A percentile compares a stretch with the other conserved stretches of the same genome.
Evolutionary conservation across 2,113 vertebrate species (phyloP).

Genomic region (Oceanites oceanicus): DNA sequence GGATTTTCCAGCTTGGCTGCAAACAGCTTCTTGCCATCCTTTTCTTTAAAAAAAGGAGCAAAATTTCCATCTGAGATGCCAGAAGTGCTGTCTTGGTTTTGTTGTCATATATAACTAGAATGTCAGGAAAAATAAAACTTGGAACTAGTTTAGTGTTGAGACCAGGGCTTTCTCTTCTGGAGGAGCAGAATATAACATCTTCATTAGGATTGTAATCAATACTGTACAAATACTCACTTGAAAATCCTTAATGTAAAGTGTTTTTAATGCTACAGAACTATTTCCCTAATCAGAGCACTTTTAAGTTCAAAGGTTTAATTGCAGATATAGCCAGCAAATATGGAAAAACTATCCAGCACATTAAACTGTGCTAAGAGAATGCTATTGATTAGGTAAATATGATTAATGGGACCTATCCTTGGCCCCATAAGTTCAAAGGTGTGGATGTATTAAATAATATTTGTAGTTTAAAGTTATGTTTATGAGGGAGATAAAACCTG

Average conservation of each 20-base stretch:
- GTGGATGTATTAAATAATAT: neutral
- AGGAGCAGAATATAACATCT: neutral
- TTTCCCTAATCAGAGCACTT: neutral
- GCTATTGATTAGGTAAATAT: neutral
- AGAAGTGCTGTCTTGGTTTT: neutral
- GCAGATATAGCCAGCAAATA: neutral
- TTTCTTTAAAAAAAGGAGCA: neutral
- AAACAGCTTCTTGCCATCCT: neutral
- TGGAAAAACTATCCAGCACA: neutral
- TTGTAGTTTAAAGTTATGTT: neutral
- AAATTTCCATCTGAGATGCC: slow-evolving; percentile 30
- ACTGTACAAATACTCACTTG: neutral
- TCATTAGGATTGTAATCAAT: neutral
- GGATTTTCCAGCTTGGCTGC: neutral
- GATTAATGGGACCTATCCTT: neutral
- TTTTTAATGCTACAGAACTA: neutral
- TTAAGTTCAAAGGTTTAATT: neutral
- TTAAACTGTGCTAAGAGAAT: neutral
- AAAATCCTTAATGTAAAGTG: neutral
- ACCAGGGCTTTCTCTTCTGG: neutral
- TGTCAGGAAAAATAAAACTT: slow-evolving; percentile 9
- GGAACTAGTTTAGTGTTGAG: neutral
- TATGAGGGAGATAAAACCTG: neutral
- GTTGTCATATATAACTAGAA: slow-evolving; percentile 51
- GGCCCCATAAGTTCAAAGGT: neutral